Evolutionary conservation across 2,113 vertebrate genomes (phyloP).

Genomic region (Neomonachus schauinslandi): DNA sequence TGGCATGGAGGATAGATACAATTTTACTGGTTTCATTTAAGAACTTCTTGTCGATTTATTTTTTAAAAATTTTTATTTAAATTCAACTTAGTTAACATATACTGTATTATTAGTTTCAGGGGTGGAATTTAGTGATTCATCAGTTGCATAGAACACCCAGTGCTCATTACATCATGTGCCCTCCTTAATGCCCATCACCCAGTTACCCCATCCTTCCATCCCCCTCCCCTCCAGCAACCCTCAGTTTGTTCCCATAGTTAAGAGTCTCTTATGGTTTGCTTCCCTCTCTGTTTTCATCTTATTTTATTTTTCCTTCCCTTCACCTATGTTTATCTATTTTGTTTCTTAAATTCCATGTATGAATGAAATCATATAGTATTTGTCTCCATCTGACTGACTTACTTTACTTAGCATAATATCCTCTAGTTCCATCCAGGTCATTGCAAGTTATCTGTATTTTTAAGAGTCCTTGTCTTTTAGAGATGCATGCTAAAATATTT

Average conservation of each 20-base stretch:
- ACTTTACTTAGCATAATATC: background rate
- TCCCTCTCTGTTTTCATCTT: background rate
- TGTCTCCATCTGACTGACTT: background rate
- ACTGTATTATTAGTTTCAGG: background rate
- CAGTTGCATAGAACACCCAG: background rate
- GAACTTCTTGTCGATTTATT: background rate
- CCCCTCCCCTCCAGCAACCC: background rate
- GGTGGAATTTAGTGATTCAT: background rate
- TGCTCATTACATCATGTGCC: background rate
- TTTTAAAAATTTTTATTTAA: background rate
- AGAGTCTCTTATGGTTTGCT: background rate
- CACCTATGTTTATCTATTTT: background rate
- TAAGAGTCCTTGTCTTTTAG: background rate
- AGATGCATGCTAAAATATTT: background rate
- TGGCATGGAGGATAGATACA: background rate
- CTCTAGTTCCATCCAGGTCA: background rate
- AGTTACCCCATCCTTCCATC: background rate
- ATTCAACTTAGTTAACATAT: background rate
- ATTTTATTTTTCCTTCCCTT: background rate
- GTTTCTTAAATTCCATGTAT: background rate
- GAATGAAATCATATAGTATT: background rate
- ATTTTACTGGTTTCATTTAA: background rate
- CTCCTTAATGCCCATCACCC: no score
- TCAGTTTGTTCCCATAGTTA: background rate
- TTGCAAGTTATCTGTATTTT: background rate